Conservation (phyloP, 1,140 invertebrate genomes). For the Calephelis nemesis region DNA sequence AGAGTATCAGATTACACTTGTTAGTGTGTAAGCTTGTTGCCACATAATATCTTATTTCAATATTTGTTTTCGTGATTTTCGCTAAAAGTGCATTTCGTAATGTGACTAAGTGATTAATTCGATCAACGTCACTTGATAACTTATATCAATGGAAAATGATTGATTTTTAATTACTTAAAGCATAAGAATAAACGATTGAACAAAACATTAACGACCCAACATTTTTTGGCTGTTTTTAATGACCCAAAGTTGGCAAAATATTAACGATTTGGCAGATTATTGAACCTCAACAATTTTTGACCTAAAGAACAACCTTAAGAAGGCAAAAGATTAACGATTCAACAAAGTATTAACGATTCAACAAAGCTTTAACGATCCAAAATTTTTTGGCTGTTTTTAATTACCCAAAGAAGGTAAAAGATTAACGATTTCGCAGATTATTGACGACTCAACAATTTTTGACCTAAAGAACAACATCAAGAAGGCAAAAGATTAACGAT, state of each 20-base stretch:
- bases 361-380: too few species aligned
- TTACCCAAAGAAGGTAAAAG: neutral
- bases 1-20: constrained; percentile 17
- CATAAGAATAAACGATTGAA: neutral
- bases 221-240: neutral
- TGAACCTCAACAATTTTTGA: neutral
- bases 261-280: too few species aligned
- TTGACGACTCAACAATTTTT: neutral
- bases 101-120: neutral
- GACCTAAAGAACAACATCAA: neutral
- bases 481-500: neutral
- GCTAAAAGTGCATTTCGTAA: constrained; percentile 17
- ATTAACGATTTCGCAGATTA: too few species aligned
- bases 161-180: constrained; percentile 9
- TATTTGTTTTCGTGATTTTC: constrained; percentile 11
- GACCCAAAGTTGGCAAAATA: neutral
- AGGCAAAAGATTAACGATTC: neutral
- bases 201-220: too few species aligned
- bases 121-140: constrained; percentile 8
- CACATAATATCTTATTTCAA: constrained; percentile 9
- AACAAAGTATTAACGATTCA: too few species aligned
- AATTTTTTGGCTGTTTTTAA: neutral
- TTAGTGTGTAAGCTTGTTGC: constrained; percentile 7
- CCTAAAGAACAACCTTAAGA: neutral
- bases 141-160: neutral